These are phyloP conservation scores for Eubucco bourcierii DNA, from an alignment of 2,113 vertebrate species.

Conservation along the genomic window DNA sequence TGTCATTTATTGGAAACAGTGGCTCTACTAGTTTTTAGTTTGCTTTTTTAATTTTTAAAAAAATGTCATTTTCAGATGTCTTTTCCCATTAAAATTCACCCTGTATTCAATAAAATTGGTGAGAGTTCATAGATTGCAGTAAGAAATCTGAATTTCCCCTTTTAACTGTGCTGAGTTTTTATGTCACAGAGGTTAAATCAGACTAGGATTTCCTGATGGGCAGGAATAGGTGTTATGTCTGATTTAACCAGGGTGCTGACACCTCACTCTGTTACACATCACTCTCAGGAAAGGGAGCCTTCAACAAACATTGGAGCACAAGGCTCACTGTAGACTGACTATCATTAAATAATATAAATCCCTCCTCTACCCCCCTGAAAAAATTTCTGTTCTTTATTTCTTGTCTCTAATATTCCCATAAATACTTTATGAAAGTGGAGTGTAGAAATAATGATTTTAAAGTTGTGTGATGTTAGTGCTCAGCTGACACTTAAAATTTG, in stretches of 20 bases:
- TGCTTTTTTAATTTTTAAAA: no score
- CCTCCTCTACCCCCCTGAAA: background rate
- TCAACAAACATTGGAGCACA: background rate
- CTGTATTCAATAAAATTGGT: background rate
- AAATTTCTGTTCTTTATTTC: background rate
- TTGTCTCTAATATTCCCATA: background rate
- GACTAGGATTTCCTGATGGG: background rate
- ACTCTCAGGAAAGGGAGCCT: background rate
- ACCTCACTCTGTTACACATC: background rate
- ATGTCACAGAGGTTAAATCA: background rate
- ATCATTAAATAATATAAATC: background rate
- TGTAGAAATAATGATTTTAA: background rate
- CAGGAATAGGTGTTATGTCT: background rate
- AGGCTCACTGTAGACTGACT: background rate
- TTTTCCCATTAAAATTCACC: background rate
- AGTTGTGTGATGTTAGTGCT: accelerated
- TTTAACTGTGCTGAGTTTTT: background rate
- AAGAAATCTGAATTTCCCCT: background rate
- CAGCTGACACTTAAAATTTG: background rate
- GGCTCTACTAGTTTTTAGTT: no score
- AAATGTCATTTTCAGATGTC: background rate
- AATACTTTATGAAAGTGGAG: background rate
- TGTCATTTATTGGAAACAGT: background rate
- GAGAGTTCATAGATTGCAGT: background rate
- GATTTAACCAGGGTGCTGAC: background rate